Conservation (phyloP, 2,888 invertebrate genomes). For the Cenopis cana region DNA sequence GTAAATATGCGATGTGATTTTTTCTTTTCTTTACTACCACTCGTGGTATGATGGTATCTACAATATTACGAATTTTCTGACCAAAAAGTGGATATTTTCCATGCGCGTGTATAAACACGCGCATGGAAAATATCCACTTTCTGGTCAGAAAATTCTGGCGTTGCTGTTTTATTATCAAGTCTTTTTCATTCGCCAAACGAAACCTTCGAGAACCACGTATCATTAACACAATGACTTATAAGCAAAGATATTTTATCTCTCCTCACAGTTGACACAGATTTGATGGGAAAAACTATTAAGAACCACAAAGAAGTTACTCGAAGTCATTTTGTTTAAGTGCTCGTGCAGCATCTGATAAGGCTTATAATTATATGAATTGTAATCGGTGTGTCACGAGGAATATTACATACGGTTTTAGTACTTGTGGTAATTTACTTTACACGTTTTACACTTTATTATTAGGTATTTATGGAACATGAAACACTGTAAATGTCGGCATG, state of each 20-base stretch:
- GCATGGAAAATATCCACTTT: neutral
- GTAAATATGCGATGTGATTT: neutral
- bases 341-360: constrained; percentile 36
- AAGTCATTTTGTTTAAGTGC: constrained; percentile 39
- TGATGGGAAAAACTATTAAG: constrained; percentile 31
- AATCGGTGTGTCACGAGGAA: constrained; percentile 35
- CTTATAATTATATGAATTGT: constrained; percentile 29
- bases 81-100: neutral
- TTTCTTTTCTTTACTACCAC: neutral
- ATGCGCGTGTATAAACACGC: neutral
- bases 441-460: constrained; percentile 7
- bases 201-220: neutral
- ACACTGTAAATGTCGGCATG: neutral
- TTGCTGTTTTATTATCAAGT: neutral
- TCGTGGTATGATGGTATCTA: neutral
- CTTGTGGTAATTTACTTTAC: constrained; percentile 17
- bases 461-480: neutral
- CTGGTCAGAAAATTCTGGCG: neutral
- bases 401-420: constrained; percentile 13
- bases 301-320: constrained; percentile 26
- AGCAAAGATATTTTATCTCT: constrained; percentile 24
- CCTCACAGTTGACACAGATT: constrained; percentile 17
- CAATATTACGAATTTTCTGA: neutral
- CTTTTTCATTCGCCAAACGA: neutral
- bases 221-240: constrained; percentile 14